These are phyloP conservation scores for Ochropacha duplaris DNA, from an alignment of 2,888 invertebrate genomes.

Conservation along the genomic window DNA sequence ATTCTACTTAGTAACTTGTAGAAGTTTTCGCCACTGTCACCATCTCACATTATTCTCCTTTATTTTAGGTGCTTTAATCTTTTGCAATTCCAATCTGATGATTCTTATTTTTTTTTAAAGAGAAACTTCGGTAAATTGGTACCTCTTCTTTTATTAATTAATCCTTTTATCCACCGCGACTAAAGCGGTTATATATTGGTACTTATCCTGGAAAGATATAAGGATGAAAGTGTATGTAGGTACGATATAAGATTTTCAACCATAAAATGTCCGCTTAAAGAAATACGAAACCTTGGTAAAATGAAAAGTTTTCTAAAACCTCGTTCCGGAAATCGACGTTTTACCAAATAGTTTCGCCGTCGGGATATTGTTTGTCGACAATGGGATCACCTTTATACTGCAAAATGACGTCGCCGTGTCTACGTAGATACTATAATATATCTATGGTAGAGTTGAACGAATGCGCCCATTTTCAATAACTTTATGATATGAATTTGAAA, in stretches of 20 bases:
- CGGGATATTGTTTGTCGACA: slow-evolving; percentile 4
- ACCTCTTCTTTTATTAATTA: too few species aligned
- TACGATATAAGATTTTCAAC: not conserved
- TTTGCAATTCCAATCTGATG: too few species aligned
- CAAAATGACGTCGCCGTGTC: not conserved
- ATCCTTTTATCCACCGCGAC: too few species aligned
- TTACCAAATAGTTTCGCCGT: not conserved
- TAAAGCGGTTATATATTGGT: too few species aligned
- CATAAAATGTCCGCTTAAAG: not conserved
- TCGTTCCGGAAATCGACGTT: slow-evolving; percentile 1
- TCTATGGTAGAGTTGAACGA: not conserved
- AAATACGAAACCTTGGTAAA: not conserved
- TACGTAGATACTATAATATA: too few species aligned
- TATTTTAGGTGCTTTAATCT: not conserved
- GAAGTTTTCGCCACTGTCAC: not conserved
- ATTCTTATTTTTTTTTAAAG: too few species aligned
- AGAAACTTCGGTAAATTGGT: too few species aligned
- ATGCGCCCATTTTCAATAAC: not conserved
- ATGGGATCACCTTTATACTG: not conserved
- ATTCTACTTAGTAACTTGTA: slow-evolving; percentile 24
- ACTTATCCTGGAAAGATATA: too few species aligned
- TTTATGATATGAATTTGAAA: not conserved
- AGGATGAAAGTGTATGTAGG: too few species aligned
- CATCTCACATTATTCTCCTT: not conserved
- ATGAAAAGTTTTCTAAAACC: not conserved